These are phyloP conservation scores for Capreolus pygargus DNA, from an alignment of 2,113 vertebrate species.

Conservation along the genomic window DNA sequence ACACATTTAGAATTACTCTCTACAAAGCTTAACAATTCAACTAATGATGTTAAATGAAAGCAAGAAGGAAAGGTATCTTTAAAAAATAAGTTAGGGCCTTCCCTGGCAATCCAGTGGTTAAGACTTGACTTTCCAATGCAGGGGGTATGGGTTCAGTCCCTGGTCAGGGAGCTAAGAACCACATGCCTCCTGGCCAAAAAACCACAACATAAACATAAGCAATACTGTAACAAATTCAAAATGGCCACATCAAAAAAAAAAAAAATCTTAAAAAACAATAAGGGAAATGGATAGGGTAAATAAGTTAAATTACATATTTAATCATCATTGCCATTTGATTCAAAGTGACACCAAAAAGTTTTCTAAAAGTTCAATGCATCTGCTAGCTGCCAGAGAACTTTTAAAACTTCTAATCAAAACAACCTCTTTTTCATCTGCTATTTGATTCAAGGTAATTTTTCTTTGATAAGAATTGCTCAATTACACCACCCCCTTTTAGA, in stretches of 20 bases:
- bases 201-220: background rate
- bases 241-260: background rate
- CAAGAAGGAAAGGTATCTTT: background rate
- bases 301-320: slow-evolving; percentile 35
- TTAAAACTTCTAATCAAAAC: background rate
- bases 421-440: slow-evolving; percentile 17
- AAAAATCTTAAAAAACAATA: background rate
- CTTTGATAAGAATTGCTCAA: slow-evolving; percentile 1
- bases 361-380: background rate
- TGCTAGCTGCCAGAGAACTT: background rate
- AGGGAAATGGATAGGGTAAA: background rate
- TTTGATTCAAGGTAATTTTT: background rate
- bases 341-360: background rate
- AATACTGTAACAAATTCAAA: background rate
- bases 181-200: background rate
- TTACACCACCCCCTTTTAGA: background rate
- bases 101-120: background rate
- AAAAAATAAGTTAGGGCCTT: background rate
- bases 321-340: background rate
- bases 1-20: slow-evolving; percentile 12
- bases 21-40: slow-evolving; percentile 16
- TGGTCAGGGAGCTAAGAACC: background rate
- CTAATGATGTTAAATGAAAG: background rate
- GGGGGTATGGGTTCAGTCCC: background rate
- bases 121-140: background rate